Conservation (phyloP, 2,888 invertebrate species). For the Pristionchus fissidentatus region DNA sequence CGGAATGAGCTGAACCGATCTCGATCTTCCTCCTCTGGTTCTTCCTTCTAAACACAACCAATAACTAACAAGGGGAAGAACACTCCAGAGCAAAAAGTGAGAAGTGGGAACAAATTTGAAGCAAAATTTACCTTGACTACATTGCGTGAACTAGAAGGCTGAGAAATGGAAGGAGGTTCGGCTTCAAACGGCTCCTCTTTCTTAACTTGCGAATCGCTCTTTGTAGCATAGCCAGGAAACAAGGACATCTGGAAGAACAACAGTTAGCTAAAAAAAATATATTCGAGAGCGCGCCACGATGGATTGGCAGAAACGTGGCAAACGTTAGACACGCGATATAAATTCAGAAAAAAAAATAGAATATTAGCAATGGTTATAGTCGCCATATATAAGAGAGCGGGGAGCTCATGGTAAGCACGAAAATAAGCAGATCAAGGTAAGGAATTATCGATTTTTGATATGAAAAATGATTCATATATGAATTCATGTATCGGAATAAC, state of each 20-base stretch:
- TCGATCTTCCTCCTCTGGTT: not conserved
- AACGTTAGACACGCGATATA: not conserved
- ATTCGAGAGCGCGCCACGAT: not conserved
- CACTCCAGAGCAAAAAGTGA: no score
- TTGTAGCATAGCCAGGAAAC: slow-evolving; percentile 23
- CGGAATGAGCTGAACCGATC: not conserved
- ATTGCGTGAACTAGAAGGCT: not conserved
- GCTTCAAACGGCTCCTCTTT: not conserved
- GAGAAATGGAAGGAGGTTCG: not conserved
- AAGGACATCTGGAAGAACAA: not conserved
- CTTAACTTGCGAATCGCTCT: no score
- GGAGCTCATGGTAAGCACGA: no score
- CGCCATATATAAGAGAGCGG: no score
- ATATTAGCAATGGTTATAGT: no score
- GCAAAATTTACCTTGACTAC: not conserved
- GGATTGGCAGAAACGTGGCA: slow-evolving; percentile 23
- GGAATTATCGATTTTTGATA: no score
- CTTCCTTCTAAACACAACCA: not conserved
- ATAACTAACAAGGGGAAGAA: not conserved
- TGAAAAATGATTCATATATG: no score
- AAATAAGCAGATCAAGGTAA: no score
- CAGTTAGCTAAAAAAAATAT: not conserved
- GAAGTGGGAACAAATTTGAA: no score
- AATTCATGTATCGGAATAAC: no score
- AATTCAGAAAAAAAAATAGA: no score